These are phyloP conservation scores for Galeopterus variegatus DNA, from an alignment of 2,113 vertebrate species.

Conservation along the genomic window DNA sequence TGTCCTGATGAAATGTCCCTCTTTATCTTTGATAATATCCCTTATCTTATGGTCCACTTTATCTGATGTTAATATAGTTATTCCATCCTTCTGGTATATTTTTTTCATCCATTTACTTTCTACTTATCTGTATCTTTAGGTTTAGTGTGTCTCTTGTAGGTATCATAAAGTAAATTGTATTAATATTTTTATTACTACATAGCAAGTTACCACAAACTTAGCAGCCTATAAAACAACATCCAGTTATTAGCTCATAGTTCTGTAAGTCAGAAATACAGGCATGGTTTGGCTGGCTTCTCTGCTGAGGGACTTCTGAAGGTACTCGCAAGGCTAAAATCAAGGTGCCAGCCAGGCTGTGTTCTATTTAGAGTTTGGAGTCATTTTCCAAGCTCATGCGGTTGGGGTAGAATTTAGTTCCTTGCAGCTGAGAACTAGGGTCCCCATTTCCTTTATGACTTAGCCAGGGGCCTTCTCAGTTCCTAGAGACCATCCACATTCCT, in stretches of 20 bases:
- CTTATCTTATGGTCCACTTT: neutral
- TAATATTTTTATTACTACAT: neutral
- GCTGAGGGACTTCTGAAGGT: neutral
- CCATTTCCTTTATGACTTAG: neutral
- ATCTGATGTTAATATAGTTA: neutral
- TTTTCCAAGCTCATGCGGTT: neutral
- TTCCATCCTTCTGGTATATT: neutral
- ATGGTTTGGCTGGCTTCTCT: neutral
- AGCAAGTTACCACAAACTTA: neutral
- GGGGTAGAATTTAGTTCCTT: neutral
- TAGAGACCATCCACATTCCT: neutral
- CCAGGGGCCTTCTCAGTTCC: neutral
- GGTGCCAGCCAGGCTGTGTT: neutral
- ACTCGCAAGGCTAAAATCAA: neutral
- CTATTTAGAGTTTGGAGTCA: neutral
- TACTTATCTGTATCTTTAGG: neutral
- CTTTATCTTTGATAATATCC: neutral
- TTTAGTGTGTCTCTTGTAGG: neutral
- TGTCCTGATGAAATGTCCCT: neutral
- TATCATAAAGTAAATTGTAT: neutral
- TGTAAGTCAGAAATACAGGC: neutral
- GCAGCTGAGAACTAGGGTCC: neutral
- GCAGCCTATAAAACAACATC: neutral
- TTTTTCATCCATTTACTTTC: neutral
- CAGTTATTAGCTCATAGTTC: neutral